Conservation (phyloP, 2,888 invertebrate species). For the Strigamia transsilvanica region DNA sequence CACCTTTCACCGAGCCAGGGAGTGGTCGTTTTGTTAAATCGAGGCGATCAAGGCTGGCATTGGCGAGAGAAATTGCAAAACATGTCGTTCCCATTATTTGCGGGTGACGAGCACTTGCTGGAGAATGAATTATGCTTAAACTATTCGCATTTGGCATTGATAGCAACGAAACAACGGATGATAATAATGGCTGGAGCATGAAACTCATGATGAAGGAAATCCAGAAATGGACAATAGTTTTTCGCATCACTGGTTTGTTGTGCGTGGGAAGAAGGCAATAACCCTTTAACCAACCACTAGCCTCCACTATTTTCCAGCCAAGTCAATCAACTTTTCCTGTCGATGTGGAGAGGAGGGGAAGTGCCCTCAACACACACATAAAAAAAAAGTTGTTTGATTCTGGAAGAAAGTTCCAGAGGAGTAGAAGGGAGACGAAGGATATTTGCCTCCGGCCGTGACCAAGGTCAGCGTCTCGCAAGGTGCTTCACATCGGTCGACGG, state of each 20-base stretch:
- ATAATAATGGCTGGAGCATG: too few species aligned
- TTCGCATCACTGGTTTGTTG: not conserved
- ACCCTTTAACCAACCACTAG: not conserved
- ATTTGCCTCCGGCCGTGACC: slow-evolving; percentile 8
- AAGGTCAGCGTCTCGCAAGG: slow-evolving; percentile 8
- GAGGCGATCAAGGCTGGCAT: not conserved
- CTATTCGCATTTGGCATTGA: too few species aligned
- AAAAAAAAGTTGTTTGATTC: slow-evolving; percentile 8
- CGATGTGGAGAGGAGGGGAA: not conserved
- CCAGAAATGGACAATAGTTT: not conserved
- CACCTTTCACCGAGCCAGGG: not conserved
- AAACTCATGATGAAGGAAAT: not conserved
- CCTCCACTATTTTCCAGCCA: not conserved
- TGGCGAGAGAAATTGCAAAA: not conserved
- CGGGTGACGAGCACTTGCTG: too few species aligned
- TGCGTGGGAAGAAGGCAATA: slow-evolving; percentile 2
- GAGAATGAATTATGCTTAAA: too few species aligned
- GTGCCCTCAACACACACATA: not conserved
- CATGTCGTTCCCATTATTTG: not conserved
- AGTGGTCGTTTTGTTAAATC: not conserved
- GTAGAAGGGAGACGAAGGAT: not conserved
- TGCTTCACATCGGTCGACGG: slow-evolving; percentile 8
- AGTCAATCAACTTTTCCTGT: not conserved
- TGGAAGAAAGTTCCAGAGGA: slow-evolving; percentile 5
- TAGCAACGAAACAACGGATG: too few species aligned